Evolutionary conservation across 1,140 invertebrate genomes (phyloP).

Genomic region (Dendrolimus punctatus): DNA sequence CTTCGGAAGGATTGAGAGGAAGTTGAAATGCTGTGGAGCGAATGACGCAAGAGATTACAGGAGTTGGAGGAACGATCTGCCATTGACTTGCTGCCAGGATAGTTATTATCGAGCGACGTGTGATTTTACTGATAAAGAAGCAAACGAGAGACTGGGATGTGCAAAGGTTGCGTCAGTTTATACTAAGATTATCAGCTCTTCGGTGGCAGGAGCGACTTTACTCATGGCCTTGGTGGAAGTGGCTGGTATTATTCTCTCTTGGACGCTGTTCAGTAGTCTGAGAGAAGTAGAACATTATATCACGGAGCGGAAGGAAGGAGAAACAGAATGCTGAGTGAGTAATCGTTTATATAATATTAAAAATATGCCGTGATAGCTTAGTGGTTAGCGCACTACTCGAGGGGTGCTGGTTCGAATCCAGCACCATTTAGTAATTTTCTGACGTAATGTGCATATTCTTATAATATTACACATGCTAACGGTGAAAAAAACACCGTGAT

Average conservation of each 20-base stretch:
- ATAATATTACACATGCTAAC: too few species aligned
- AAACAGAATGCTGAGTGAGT: constrained; percentile 50
- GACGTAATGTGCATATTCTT: too few species aligned
- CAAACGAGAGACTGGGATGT: constrained; percentile 60
- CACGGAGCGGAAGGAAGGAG: constrained; percentile 58
- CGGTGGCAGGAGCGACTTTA: constrained; percentile 51
- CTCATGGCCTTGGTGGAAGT: constrained; percentile 53
- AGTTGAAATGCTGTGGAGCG: constrained; percentile 56
- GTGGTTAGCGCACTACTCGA: too few species aligned
- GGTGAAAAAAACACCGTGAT: too few species aligned
- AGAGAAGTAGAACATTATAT: constrained; percentile 60
- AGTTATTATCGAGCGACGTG: constrained; percentile 55
- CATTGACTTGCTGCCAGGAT: constrained; percentile 53
- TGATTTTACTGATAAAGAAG: constrained; percentile 64
- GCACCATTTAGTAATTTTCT: too few species aligned
- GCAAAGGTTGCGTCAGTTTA: constrained; percentile 63
- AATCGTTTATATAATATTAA: too few species aligned
- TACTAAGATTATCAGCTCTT: constrained; percentile 62
- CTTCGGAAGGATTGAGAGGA: constrained; percentile 57
- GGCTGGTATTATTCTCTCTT: constrained; percentile 47
- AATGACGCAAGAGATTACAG: constrained; percentile 63
- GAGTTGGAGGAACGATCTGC: constrained; percentile 59
- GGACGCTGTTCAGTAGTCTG: constrained; percentile 51
- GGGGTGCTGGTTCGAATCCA: too few species aligned
- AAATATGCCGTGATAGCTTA: too few species aligned